Percentiles rank a stretch among this genome's conserved stretches.
Conservation (phyloP, 2,888 invertebrate genomes). For the Drosophila greeni region DNA sequence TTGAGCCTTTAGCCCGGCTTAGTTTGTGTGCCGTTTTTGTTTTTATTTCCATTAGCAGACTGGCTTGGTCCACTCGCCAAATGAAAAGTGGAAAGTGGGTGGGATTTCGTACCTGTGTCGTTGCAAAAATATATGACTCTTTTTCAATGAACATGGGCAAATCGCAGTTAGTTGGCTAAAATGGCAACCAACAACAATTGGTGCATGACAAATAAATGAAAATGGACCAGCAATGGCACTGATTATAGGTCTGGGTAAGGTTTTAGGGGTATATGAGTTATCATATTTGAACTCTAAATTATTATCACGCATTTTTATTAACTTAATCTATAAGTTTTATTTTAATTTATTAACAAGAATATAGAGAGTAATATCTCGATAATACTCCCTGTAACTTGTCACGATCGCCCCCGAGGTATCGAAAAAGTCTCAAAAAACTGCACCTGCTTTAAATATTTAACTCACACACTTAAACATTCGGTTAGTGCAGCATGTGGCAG, state of each 20-base stretch:
- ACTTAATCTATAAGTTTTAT: background rate
- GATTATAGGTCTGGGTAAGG: conserved; percentile 1
- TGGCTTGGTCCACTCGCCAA: conserved; percentile 60
- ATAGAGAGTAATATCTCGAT: background rate
- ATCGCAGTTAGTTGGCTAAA: conserved; percentile 46
- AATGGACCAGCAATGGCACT: conserved; percentile 14
- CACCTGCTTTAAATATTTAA: conserved; percentile 61
- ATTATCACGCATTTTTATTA: background rate
- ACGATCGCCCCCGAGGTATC: background rate
- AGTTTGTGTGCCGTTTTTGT: conserved; percentile 66
- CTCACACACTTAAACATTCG: conserved; percentile 21
- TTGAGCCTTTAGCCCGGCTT: conserved; percentile 71
- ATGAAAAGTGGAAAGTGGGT: conserved; percentile 57
- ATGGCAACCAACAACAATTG: conserved; percentile 25
- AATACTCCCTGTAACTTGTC: background rate
- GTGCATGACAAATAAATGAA: conserved; percentile 1
- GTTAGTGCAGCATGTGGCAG: conserved; percentile 55
- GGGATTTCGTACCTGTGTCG: conserved; percentile 4
- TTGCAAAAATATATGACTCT: conserved; percentile 28
- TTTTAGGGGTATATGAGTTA: background rate
- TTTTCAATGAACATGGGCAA: conserved; percentile 57
- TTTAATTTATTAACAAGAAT: background rate
- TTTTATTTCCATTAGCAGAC: conserved; percentile 71
- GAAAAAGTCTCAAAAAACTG: conserved; percentile 9
- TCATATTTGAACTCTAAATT: no score